Percentiles rank a stretch among this genome's conserved stretches.
These are phyloP conservation scores for Macrosteles quadrilineatus DNA, from an alignment of 1,140 invertebrate genomes.

Conservation along the genomic window DNA sequence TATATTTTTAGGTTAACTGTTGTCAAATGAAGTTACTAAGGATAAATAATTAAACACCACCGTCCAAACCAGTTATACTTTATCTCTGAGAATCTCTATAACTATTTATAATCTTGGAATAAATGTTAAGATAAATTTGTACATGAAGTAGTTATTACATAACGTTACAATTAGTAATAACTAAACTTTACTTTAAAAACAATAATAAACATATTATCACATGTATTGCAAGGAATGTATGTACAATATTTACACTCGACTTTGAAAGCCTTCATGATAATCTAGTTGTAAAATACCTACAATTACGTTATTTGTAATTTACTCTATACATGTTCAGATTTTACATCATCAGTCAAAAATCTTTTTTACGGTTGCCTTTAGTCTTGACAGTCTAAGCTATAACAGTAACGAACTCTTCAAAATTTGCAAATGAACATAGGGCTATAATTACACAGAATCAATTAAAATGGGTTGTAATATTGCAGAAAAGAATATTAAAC, in stretches of 20 bases:
- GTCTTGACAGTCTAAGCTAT: no score
- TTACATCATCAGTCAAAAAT: not conserved
- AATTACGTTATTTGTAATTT: not conserved
- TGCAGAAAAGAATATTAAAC: no score
- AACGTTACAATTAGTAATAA: slow-evolving; percentile 8
- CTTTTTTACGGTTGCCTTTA: no score
- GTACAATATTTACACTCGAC: slow-evolving; percentile 6
- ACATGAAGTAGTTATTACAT: slow-evolving; percentile 16
- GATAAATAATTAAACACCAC: no score
- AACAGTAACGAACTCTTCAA: no score
- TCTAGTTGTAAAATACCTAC: slow-evolving; percentile 17
- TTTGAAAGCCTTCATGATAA: slow-evolving; percentile 11
- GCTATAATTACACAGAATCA: no score
- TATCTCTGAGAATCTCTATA: slow-evolving; percentile 21
- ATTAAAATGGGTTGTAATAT: no score
- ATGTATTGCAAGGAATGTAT: slow-evolving; percentile 16
- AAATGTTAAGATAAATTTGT: slow-evolving; percentile 18
- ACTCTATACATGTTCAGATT: not conserved
- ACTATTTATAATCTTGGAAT: slow-evolving; percentile 17
- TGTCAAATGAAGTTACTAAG: no score
- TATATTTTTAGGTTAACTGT: no score
- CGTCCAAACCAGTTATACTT: slow-evolving; percentile 15
- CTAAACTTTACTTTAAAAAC: slow-evolving; percentile 20
- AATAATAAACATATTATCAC: slow-evolving; percentile 16
- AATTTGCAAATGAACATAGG: no score